Evolutionary conservation across 2,888 invertebrate species (phyloP).

Genomic region (Tuberolachnus salignus): DNA sequence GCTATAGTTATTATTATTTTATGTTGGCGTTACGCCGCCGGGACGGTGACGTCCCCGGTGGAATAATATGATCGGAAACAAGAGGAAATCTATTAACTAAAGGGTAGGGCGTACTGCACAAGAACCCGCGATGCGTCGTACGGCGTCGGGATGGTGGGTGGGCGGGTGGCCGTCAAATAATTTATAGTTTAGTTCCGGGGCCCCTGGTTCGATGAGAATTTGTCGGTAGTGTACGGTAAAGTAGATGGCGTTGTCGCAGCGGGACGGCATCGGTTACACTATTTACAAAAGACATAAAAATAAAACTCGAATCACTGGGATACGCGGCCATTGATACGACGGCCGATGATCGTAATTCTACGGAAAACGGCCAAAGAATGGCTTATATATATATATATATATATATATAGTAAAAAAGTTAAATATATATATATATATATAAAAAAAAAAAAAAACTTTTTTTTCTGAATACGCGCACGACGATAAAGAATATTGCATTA

Average conservation of each 20-base stretch:
- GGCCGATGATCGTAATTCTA: slow-evolving; percentile 20
- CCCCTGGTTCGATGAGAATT: slow-evolving; percentile 47
- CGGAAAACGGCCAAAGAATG: slow-evolving; percentile 20
- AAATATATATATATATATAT: too few relatives aligned
- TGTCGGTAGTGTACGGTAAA: background rate
- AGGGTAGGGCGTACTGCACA: slow-evolving; percentile 12
- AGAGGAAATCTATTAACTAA: slow-evolving; percentile 55
- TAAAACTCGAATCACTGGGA: slow-evolving; percentile 12
- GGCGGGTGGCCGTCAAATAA: slow-evolving; percentile 35
- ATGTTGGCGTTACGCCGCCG: background rate
- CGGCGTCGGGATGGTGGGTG: slow-evolving; percentile 33
- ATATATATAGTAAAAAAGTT: slow-evolving; percentile 4
- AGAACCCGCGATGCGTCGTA: background rate
- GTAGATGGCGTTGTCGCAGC: background rate
- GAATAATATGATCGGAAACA: slow-evolving; percentile 46
- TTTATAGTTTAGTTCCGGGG: slow-evolving; percentile 52
- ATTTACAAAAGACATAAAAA: background rate
- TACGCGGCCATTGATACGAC: slow-evolving; percentile 20
- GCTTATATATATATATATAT: slow-evolving; percentile 1
- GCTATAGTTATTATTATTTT: slow-evolving; percentile 37
- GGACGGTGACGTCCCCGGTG: background rate
- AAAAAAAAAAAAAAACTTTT: background rate
- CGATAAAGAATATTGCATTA: slow-evolving; percentile 32
- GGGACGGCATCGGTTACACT: background rate
- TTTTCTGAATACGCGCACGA: background rate